Percentiles rank a stretch among this genome's conserved stretches.
phyloP scores from a whole-genome alignment of 2,113 vertebrate species.

The Corydoras sp. region DNA sequence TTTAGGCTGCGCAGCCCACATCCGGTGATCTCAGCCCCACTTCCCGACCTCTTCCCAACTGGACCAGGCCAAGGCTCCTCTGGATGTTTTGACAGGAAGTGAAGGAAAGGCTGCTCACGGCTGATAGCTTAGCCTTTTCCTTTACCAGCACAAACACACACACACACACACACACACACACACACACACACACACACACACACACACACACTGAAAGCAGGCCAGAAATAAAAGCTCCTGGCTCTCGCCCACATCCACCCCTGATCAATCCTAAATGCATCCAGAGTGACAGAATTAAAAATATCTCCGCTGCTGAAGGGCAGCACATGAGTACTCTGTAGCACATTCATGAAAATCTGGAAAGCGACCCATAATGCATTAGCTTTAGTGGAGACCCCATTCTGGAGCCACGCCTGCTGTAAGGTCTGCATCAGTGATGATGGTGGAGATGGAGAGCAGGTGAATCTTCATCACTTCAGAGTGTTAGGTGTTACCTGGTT shows the following conservation, averaged over 20 bases:
- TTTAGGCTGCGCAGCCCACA: slow-evolving; percentile 33
- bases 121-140: slow-evolving; percentile 45
- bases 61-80: slow-evolving; percentile 41
- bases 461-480: slow-evolving; percentile 24
- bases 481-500: slow-evolving; percentile 8
- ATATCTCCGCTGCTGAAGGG: slow-evolving; percentile 28
- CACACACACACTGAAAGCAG: slow-evolving; percentile 25
- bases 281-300: slow-evolving; percentile 36
- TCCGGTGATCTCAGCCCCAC: slow-evolving; percentile 45
- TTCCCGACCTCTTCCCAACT: slow-evolving; percentile 44
- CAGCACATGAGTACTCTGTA: slow-evolving; percentile 21
- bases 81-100: slow-evolving; percentile 49
- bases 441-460: slow-evolving; percentile 2
- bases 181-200: slow-evolving; percentile 13
- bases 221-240: slow-evolving; percentile 40
- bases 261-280: slow-evolving; percentile 37
- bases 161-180: slow-evolving; percentile 19
- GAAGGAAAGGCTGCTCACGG: slow-evolving; percentile 41
- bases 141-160: slow-evolving; percentile 28
- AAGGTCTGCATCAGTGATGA: slow-evolving; percentile 6
- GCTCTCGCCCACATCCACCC: slow-evolving; percentile 38
- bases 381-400: neutral
- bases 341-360: slow-evolving; percentile 29
- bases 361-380: slow-evolving; percentile 1
- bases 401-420: slow-evolving; percentile 8